Evolutionary conservation across 2,797 vertebrate species (phyloP).

Genomic region (Falco cherrug): DNA sequence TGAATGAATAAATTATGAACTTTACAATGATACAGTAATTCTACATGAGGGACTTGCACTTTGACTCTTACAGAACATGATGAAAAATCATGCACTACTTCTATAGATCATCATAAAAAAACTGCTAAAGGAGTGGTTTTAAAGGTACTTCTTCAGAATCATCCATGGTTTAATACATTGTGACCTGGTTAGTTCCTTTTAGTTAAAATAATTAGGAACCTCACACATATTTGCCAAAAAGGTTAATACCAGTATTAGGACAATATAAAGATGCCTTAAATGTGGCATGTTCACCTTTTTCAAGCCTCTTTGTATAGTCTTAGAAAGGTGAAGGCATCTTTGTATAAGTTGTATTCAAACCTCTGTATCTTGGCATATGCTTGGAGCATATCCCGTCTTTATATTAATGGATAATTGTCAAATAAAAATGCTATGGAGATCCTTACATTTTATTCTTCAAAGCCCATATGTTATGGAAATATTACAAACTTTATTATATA

Average conservation of each 20-base stretch:
- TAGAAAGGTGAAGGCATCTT: neutral
- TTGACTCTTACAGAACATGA: neutral
- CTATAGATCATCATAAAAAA: neutral
- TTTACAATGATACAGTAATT: neutral
- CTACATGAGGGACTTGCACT: neutral
- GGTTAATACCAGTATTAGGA: neutral
- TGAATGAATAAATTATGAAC: conserved; percentile 35
- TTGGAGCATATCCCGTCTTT: neutral
- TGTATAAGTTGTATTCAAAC: neutral
- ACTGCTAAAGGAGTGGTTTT: neutral
- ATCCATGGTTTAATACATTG: neutral
- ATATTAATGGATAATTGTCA: neutral
- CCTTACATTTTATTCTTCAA: neutral
- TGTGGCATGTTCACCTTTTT: neutral
- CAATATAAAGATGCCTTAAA: neutral
- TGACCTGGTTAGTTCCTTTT: neutral
- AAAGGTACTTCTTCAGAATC: neutral
- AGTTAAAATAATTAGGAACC: neutral
- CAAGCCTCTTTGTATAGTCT: neutral
- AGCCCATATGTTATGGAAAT: neutral
- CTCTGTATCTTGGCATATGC: neutral
- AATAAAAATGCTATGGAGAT: neutral
- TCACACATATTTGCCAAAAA: neutral
- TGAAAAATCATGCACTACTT: neutral
- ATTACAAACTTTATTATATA: neutral